Evolutionary conservation across 2,113 vertebrate genomes (phyloP).

Genomic region (Oceanites oceanicus): DNA sequence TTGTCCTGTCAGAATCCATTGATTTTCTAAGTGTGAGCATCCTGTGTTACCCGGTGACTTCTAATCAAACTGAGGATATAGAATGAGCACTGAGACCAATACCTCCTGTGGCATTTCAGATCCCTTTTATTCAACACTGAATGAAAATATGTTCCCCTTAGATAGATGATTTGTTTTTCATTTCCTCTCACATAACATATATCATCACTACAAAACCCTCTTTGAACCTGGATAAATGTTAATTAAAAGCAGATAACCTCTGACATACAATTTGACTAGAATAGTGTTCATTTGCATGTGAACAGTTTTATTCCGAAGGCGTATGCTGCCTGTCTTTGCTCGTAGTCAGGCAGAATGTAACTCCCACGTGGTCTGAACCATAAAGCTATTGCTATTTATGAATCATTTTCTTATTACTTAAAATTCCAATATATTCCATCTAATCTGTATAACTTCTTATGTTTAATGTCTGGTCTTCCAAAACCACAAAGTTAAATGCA

Average conservation of each 20-base stretch:
- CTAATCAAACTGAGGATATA: neutral
- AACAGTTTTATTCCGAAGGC: constrained; percentile 1
- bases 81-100: neutral
- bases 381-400: neutral
- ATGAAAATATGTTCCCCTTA: neutral
- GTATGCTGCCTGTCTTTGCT: neutral
- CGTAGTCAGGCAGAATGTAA: neutral
- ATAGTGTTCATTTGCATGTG: constrained; percentile 16
- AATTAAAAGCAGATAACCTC: constrained; percentile 42
- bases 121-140: neutral
- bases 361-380: neutral
- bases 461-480: neutral
- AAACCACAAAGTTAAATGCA: neutral
- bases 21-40: neutral
- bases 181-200: constrained; percentile 1
- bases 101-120: neutral
- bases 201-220: neutral
- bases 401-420: neutral
- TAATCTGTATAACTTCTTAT: neutral
- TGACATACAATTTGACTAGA: neutral
- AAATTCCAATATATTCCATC: neutral
- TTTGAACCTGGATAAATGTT: neutral
- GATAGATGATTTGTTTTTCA: neutral
- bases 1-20: neutral
- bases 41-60: neutral